phyloP scores from a whole-genome alignment of 2,797 vertebrate species.

The Sphenodon punctatus region DNA sequence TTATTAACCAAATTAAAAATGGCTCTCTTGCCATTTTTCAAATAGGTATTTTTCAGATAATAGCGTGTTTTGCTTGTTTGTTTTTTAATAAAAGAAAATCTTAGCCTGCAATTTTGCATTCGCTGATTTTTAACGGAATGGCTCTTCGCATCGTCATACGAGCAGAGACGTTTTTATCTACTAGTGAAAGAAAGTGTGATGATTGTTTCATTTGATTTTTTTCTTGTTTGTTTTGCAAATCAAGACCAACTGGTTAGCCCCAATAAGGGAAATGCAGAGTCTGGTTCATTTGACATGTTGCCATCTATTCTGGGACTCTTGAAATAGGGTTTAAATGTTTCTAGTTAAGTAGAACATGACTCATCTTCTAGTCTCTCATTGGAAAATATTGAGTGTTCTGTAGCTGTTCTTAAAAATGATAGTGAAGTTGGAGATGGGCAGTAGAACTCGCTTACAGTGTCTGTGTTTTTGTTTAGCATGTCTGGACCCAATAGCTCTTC shows the following conservation, averaged over 20 bases:
- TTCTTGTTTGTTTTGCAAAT: too few species aligned
- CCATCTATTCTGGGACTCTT: background rate
- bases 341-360: background rate
- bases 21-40: too few species aligned
- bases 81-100: too few species aligned
- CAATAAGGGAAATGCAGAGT: background rate
- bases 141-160: background rate
- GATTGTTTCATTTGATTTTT: too few species aligned
- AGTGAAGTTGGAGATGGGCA: accelerated
- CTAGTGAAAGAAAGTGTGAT: background rate
- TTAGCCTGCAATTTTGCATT: background rate
- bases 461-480: constrained; percentile 83
- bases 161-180: constrained; percentile 15
- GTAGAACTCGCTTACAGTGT: background rate
- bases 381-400: too few species aligned
- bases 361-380: background rate
- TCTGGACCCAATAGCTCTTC: constrained; percentile 98
- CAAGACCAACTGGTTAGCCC: background rate
- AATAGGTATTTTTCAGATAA: too few species aligned
- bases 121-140: constrained; percentile 20
- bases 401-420: too few species aligned
- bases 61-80: too few species aligned
- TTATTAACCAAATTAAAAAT: too few species aligned
- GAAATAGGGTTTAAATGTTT: background rate
- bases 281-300: background rate